These are phyloP conservation scores for Petrolisthes cinctipes DNA, from an alignment of 2,888 invertebrate species.

Conservation along the genomic window DNA sequence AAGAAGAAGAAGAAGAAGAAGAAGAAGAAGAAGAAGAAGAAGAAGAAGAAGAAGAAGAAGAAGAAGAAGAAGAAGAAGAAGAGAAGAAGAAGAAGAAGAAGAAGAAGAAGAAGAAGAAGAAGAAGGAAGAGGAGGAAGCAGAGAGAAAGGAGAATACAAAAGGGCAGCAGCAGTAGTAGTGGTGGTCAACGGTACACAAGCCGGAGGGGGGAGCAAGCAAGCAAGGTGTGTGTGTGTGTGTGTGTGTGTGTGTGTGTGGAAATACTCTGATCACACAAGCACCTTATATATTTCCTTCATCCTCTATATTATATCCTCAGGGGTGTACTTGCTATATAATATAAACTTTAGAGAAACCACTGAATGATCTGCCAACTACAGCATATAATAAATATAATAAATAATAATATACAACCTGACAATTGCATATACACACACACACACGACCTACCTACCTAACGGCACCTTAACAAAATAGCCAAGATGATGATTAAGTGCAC, in stretches of 20 bases:
- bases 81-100: not conserved
- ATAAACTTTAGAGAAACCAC: no score
- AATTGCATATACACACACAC: not conserved
- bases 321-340: no score
- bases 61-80: not conserved
- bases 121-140: not conserved
- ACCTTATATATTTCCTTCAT: no score
- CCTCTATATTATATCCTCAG: no score
- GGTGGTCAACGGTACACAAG: not conserved
- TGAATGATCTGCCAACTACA: no score
- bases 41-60: not conserved
- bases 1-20: not conserved
- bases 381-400: no score
- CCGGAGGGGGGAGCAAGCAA: not conserved
- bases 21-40: not conserved
- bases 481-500: no score
- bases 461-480: no score
- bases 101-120: not conserved
- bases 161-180: not conserved
- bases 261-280: no score
- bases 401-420: no score
- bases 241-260: no score
- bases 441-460: constrained; percentile 3
- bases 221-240: not conserved
- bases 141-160: not conserved